These are phyloP conservation scores for Hymenopus coronatus DNA, from an alignment of 2,888 invertebrate genomes.

Conservation along the genomic window DNA sequence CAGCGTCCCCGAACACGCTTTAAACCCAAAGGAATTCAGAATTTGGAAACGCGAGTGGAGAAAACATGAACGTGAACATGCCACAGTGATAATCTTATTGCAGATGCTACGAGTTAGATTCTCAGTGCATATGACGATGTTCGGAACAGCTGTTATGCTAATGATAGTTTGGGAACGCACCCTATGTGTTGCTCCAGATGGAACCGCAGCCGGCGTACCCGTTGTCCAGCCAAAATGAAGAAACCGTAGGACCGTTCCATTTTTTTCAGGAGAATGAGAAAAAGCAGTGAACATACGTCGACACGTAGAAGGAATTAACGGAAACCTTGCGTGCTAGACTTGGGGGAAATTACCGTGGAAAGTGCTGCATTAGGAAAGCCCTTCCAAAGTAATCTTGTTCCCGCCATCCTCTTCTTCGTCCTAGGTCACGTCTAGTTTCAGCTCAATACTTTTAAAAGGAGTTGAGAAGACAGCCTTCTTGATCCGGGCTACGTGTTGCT, in stretches of 20 bases:
- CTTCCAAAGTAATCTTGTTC: not conserved
- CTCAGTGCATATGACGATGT: not conserved
- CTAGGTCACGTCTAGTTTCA: not conserved
- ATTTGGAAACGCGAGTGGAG: too few species aligned
- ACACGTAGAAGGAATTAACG: not conserved
- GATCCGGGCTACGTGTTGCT: not conserved
- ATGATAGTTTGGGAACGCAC: too few species aligned
- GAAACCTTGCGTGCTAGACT: not conserved
- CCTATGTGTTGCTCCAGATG: not conserved
- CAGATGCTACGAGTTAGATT: too few species aligned
- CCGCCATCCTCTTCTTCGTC: not conserved
- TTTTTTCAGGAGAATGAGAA: not conserved
- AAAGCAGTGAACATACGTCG: not conserved
- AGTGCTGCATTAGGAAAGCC: not conserved
- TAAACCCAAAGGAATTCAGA: too few species aligned
- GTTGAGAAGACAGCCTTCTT: not conserved
- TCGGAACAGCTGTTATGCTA: not conserved
- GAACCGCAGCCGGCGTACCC: too few species aligned
- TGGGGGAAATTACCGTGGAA: not conserved
- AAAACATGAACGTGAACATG: too few species aligned
- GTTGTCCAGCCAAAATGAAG: not conserved
- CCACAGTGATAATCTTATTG: too few species aligned
- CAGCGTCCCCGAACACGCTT: too few species aligned
- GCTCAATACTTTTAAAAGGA: not conserved
- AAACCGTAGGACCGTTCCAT: not conserved